Evolutionary conservation across 2,113 vertebrate species (phyloP).

Genomic region (Pampusana beccarii): DNA sequence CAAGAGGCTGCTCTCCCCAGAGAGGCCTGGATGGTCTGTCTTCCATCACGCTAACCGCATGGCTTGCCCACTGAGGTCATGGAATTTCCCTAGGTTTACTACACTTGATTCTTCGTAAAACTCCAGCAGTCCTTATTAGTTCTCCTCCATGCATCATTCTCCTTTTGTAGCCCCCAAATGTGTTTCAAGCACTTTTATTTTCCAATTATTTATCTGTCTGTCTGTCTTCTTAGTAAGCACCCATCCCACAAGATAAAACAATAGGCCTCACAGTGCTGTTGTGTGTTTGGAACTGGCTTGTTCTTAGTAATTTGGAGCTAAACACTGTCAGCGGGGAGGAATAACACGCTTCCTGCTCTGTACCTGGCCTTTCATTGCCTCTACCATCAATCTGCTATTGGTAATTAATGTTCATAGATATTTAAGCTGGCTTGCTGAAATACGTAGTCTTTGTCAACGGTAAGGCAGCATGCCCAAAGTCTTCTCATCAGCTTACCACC

Average conservation of each 20-base stretch:
- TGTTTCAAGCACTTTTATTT: conserved; percentile 23
- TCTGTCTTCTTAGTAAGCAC: neutral
- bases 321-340: neutral
- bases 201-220: conserved; percentile 8
- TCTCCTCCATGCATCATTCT: conserved; percentile 18
- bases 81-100: conserved; percentile 3
- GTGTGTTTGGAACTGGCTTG: neutral
- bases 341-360: neutral
- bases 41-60: neutral
- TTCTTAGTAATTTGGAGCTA: conserved; percentile 12
- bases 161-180: neutral
- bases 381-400: neutral
- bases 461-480: neutral
- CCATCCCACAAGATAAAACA: neutral
- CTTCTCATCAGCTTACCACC: neutral
- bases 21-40: conserved; percentile 1
- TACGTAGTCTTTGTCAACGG: neutral
- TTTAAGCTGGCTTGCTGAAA: neutral
- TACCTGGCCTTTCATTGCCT: conserved; percentile 14
- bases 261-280: neutral
- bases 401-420: neutral
- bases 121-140: conserved; percentile 34
- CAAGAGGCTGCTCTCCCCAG: neutral
- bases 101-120: conserved; percentile 20
- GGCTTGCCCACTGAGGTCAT: neutral